Percentiles rank a stretch among this genome's conserved stretches.
Evolutionary conservation across 2,113 vertebrate genomes (phyloP).

Genomic region (Atractosteus spatula): DNA sequence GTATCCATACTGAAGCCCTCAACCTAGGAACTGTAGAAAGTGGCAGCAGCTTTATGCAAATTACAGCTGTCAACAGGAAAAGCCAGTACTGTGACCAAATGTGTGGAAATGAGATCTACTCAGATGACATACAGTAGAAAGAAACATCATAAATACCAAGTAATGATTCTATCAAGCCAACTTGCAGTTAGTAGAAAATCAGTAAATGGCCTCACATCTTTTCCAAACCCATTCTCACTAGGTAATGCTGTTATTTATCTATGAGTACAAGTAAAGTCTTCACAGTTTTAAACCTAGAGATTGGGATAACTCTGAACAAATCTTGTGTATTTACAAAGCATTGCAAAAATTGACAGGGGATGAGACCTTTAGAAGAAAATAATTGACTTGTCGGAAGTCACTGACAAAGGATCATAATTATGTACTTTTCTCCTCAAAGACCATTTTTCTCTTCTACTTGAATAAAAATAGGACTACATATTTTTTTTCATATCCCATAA

Average conservation of each 20-base stretch:
- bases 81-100: not conserved
- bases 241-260: conserved; percentile 10
- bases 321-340: too few species aligned
- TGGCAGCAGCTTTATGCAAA: conserved; percentile 17
- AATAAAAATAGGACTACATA: too few species aligned
- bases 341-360: too few species aligned
- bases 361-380: too few species aligned
- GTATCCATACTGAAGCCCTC: not conserved
- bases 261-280: not conserved
- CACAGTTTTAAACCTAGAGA: not conserved
- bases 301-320: too few species aligned
- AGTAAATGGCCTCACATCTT: not conserved
- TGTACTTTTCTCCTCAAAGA: too few species aligned
- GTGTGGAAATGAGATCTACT: not conserved
- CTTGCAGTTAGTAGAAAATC: not conserved
- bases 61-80: conserved; percentile 5
- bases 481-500: too few species aligned
- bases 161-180: conserved; percentile 6
- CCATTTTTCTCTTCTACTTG: too few species aligned
- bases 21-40: conserved; percentile 10
- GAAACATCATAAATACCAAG: conserved; percentile 14
- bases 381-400: too few species aligned
- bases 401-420: too few species aligned
- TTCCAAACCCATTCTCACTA: not conserved
- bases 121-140: conserved; percentile 1